Evolutionary conservation across 2,797 vertebrate genomes (phyloP).

Genomic region (Catharus ustulatus): DNA sequence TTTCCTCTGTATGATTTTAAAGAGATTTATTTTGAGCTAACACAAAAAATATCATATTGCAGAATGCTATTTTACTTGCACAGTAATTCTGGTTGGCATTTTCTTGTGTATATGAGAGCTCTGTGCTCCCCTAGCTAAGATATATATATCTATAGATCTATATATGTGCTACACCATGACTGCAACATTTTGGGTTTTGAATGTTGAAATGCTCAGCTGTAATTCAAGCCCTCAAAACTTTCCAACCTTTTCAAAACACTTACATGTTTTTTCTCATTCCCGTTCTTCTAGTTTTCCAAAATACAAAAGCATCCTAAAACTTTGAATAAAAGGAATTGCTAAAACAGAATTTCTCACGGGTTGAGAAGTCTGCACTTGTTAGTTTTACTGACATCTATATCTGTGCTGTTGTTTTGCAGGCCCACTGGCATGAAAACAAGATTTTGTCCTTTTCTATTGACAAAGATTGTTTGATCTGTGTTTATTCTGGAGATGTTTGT

Average conservation of each 20-base stretch:
- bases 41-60: background rate
- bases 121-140: background rate
- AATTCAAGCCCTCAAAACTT: background rate
- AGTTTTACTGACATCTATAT: background rate
- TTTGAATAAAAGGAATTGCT: background rate
- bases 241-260: background rate
- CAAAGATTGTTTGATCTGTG: background rate
- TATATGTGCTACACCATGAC: background rate
- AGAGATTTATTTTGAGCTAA: background rate
- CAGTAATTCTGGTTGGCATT: background rate
- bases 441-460: slow-evolving; percentile 9
- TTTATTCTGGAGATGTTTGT: slow-evolving; percentile 39
- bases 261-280: background rate
- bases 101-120: background rate
- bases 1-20: background rate
- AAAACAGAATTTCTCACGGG: background rate
- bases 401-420: background rate
- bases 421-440: background rate
- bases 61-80: background rate
- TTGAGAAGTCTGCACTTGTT: background rate
- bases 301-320: background rate
- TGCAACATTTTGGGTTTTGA: background rate
- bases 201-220: background rate
- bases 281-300: background rate
- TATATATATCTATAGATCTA: background rate